Base-by-base conservation (phyloP, 2,113 vertebrate genomes). In the Nipponia nippon region DNA sequence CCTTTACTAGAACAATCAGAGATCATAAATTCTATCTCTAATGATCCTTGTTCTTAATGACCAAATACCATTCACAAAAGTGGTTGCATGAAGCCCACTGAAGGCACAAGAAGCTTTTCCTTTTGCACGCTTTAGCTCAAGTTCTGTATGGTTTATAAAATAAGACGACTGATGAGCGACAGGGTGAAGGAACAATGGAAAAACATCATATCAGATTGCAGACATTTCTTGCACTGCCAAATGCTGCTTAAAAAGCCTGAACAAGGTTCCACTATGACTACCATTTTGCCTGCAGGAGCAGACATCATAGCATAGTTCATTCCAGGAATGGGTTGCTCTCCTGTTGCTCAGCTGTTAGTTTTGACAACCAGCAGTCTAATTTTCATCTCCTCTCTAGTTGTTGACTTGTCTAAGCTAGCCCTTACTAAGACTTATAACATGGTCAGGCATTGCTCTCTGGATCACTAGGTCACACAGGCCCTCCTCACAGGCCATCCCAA, bases 241-340 rank as follows among this genome's bases (percentile, higher is more conserved):
- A 62, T n/a, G 36, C 56, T 53, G 23, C 53, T 73, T 17, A 4
- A 16, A 16, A 80, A 47, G 40, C 34, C 46, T 84, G 75, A 58
- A 34, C 34, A 23, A 36, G 50, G 26, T 34, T 44, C 47, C 47
- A 13, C 7, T 22, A 16, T 0, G 5, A 40, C 29, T 32, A 66
- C 32, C 10, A 23, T 2, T 1, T 46, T 65, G 42, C 55, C 42
- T 26, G 25, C 81, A 87, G 52, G 36, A 76, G 47, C 61, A 77
- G 52, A 47, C 3, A 32, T 32, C 34, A 9, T 15, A 75, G 52
- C 1, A 0, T 34, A 32, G 27, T 32, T 67, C 1, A 0, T n/a
- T 16, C 40, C 66, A 61, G 61, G 32, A 91, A 9, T 2, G 2
- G 22, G 18, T 52, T 75, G 79, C 80, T 77, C 56, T 83, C 27